Evolutionary conservation across 1,140 invertebrate genomes (phyloP).

Genomic region (Melitaea cinxia): DNA sequence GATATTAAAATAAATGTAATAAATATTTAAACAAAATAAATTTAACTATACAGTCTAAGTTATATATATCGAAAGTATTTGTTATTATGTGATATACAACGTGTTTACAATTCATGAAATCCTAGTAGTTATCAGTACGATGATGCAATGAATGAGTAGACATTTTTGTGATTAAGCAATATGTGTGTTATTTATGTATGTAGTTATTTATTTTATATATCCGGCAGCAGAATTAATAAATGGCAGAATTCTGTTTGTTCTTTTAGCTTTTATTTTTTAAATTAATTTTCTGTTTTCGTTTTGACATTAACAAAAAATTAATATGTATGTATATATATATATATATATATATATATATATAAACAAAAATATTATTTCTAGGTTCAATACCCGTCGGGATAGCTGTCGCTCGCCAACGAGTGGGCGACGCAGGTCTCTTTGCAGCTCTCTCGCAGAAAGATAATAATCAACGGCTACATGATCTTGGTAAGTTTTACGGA

Average conservation of each 20-base stretch:
- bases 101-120: conserved; percentile 24
- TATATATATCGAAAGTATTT: too few species aligned
- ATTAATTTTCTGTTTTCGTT: too few species aligned
- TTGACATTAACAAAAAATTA: too few species aligned
- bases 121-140: conserved; percentile 30
- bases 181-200: background rate
- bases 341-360: too few species aligned
- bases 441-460: conserved; percentile 75
- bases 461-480: conserved; percentile 77
- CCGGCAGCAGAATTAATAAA: background rate
- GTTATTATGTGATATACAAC: background rate
- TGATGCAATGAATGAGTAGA: conserved; percentile 34
- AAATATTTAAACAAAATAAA: background rate
- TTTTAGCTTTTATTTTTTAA: background rate
- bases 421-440: conserved; percentile 78
- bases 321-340: too few species aligned
- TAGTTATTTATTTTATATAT: background rate
- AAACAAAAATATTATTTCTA: conserved; percentile 37
- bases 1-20: too few species aligned
- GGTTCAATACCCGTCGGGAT: conserved; percentile 92
- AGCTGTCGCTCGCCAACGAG: conserved; percentile 91
- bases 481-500: conserved; percentile 76
- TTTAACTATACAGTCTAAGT: background rate
- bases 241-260: too few species aligned
- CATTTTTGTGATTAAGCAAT: background rate